Evolutionary conservation across 2,113 vertebrate species (phyloP), one percentile per base, ranked within the genome.

Genomic region (Anser cygnoides): DNA sequence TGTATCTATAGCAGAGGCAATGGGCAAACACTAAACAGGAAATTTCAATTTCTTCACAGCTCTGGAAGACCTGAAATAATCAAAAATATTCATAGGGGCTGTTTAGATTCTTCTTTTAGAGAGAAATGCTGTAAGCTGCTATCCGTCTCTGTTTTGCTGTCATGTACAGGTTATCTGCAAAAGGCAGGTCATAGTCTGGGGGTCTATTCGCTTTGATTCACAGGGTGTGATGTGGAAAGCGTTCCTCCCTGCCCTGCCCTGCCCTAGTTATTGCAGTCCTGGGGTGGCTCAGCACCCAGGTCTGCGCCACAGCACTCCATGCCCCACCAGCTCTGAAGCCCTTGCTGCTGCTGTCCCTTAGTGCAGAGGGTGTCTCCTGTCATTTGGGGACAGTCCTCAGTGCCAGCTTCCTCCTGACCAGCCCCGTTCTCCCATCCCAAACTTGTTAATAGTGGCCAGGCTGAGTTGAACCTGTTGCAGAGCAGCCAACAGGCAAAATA

Each of bases 11-110:
- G 94, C 89, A 28, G 59, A 96, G 52, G 89, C 59, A 94, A 82
- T 66, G 54, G 94, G 85, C 92, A 97, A 91, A 71, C 71, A 67
- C 86, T 62, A 88, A 92, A 90, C 65, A 91, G 94, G 93, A 94
- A 88, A 94, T 91, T 96, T 89, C 77, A 66, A 22, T 95, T 94
- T 95, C 88, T 92, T 88, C 93, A 87, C 68, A 73, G 87, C 65
- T 94, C 88, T 93, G 86, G 94, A 95, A 95, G 71, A 81, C 76
- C 41, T 87, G 92, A 96, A 80, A 88, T 89, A 63, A 96, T 97
- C 9, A 87, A 43, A 49, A 89, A 91, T 91, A 92, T 89, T 71
- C 68, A 44, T 16, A 31, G 63, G 65, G 62, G 37, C 54, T 97
- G 71, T 76, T 83, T 55, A 90, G 70, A 89, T 49, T 76, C 84